phyloP scores from a whole-genome alignment of 2,113 vertebrate genomes.

The Lampris megalopsis region DNA sequence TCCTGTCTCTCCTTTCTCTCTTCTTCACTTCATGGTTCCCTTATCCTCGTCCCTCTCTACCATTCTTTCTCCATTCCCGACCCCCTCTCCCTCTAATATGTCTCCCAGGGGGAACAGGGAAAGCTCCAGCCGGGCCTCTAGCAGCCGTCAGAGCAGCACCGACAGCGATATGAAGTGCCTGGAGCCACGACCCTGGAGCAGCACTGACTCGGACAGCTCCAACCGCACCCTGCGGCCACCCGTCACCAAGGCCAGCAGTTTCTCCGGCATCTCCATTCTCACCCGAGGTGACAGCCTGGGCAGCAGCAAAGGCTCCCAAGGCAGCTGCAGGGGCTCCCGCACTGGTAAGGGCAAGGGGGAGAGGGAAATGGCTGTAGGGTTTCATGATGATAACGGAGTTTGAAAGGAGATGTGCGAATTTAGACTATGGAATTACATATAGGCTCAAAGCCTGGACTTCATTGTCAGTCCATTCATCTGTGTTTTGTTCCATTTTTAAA shows the following conservation, averaged over 20 bases:
- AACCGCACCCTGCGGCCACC: constrained; percentile 91
- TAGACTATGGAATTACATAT: no score
- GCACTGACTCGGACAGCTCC: constrained; percentile 96
- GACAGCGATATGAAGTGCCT: constrained; percentile 96
- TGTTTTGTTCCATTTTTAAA: no score
- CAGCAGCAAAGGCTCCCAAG: constrained; percentile 89
- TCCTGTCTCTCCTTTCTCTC: not conserved
- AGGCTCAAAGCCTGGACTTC: no score
- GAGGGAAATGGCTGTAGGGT: not conserved
- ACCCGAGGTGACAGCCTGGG: constrained; percentile 96
- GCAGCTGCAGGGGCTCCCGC: constrained; percentile 87
- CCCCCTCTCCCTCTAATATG: not conserved
- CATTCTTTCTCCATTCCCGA: not conserved
- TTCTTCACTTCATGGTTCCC: not conserved
- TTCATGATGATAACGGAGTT: no score
- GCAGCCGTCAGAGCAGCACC: constrained; percentile 98
- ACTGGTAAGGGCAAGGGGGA: constrained; percentile 81
- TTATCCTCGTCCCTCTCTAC: constrained; percentile 20
- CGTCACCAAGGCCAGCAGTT: constrained; percentile 99
- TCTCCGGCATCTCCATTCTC: constrained; percentile 98
- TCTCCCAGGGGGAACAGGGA: constrained; percentile 90
- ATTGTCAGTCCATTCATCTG: no score
- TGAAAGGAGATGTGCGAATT: not conserved
- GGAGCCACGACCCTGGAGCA: constrained; percentile 98
- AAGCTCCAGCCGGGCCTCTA: constrained; percentile 88